Conservation (phyloP, 2,888 invertebrate species). For the Leucania comma region DNA sequence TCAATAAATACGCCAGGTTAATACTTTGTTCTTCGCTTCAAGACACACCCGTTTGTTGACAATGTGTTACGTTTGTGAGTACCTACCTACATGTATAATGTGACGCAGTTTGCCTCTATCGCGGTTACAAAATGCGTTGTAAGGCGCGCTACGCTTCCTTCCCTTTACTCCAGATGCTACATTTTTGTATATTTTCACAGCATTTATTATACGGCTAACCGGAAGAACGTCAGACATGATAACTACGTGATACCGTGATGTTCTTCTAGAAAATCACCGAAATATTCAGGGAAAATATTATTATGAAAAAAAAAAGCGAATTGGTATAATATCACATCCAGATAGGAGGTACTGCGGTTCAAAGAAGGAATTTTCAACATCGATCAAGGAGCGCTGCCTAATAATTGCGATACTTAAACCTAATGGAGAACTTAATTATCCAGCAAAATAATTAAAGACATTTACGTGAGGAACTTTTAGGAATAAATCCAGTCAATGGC, state of each 20-base stretch:
- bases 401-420: constrained; percentile 54
- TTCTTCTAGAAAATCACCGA: neutral
- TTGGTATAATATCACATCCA: neutral
- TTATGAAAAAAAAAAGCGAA: constrained; percentile 6
- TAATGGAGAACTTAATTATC: constrained; percentile 54
- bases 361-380: constrained; percentile 22
- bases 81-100: constrained; percentile 13
- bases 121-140: constrained; percentile 17
- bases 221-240: neutral
- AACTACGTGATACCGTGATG: neutral
- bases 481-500: constrained; percentile 36
- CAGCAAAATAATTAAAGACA: constrained; percentile 50
- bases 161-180: constrained; percentile 8
- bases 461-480: constrained; percentile 33
- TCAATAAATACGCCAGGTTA: constrained; percentile 56
- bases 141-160: neutral
- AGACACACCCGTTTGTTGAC: constrained; percentile 48
- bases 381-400: constrained; percentile 36
- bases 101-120: constrained; percentile 28
- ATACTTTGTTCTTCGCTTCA: constrained; percentile 14
- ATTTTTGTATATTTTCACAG: constrained; percentile 4
- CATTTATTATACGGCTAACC: neutral
- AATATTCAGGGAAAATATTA: neutral
- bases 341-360: neutral
- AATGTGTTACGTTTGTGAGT: constrained; percentile 24